A percentile compares a stretch with the other conserved stretches of the same genome.
These are phyloP conservation scores for Chloroclysta siterata DNA, from an alignment of 2,888 invertebrate genomes.

Conservation along the genomic window DNA sequence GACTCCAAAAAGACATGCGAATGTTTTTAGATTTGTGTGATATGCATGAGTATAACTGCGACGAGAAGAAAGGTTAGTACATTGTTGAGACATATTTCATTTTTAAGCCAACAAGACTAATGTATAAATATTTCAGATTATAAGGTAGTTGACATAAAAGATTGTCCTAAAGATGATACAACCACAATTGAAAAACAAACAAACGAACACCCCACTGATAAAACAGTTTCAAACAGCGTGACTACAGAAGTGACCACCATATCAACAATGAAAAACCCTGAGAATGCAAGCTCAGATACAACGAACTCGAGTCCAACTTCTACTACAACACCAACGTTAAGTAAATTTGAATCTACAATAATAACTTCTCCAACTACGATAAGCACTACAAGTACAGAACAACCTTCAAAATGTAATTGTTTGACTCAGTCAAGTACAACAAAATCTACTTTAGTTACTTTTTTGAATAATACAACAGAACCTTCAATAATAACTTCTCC, in stretches of 20 bases:
- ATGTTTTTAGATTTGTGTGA: slow-evolving; percentile 67
- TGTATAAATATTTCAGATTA: slow-evolving; percentile 30
- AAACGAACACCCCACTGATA: not conserved
- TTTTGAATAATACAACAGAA: slow-evolving; percentile 12
- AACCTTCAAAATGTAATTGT: not conserved
- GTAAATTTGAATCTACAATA: slow-evolving; percentile 21
- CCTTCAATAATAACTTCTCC: slow-evolving; percentile 7
- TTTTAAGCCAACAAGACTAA: not conserved
- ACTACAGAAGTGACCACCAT: not conserved
- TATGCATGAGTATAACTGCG: slow-evolving; percentile 68
- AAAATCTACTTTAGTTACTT: not conserved
- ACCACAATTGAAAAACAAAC: slow-evolving; percentile 9
- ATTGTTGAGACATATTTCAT: slow-evolving; percentile 14
- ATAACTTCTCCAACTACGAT: slow-evolving; percentile 8
- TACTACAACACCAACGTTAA: slow-evolving; percentile 22
- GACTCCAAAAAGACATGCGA: slow-evolving; percentile 36
- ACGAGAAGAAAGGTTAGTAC: slow-evolving; percentile 54
- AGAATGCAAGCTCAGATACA: not conserved
- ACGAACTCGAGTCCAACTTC: slow-evolving; percentile 3
- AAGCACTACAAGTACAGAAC: slow-evolving; percentile 9
- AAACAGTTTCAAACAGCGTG: too few species aligned
- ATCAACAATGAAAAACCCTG: slow-evolving; percentile 8
- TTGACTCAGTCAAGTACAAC: not conserved
- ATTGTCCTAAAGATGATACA: slow-evolving; percentile 23
- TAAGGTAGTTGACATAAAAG: slow-evolving; percentile 16